These are phyloP conservation scores for Argyresthia goedartella DNA, from an alignment of 2,888 invertebrate species.

Conservation along the genomic window DNA sequence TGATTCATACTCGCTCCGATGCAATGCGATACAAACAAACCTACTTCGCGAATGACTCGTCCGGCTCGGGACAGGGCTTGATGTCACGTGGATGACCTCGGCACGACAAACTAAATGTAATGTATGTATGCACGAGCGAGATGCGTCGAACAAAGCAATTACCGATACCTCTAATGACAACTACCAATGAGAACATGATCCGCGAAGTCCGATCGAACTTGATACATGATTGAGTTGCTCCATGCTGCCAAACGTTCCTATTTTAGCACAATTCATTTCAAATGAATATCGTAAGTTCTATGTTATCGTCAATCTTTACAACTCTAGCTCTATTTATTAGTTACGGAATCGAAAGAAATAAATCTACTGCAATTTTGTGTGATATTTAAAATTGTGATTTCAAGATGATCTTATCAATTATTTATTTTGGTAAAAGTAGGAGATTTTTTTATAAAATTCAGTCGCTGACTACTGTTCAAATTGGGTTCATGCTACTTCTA, in stretches of 20 bases:
- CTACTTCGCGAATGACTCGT: constrained; percentile 8
- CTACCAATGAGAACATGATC: constrained; percentile 40
- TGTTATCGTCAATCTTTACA: constrained; percentile 42
- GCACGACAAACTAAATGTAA: not conserved
- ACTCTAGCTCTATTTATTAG: constrained; percentile 45
- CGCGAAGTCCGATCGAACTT: constrained; percentile 28
- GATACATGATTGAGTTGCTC: constrained; percentile 21
- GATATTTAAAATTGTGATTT: constrained; percentile 38
- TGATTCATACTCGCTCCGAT: constrained; percentile 15
- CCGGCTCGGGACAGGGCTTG: constrained; percentile 15
- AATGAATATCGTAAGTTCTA: constrained; percentile 45
- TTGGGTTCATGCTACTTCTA: constrained; percentile 54
- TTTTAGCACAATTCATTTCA: constrained; percentile 39
- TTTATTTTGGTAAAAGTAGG: constrained; percentile 47
- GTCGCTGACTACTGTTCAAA: constrained; percentile 63
- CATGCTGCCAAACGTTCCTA: constrained; percentile 53
- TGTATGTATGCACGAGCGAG: not conserved
- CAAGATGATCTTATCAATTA: constrained; percentile 42
- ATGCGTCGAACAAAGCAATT: constrained; percentile 32
- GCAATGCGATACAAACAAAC: constrained; percentile 11
- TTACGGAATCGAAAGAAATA: constrained; percentile 35
- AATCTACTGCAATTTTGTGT: constrained; percentile 34
- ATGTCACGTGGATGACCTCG: constrained; percentile 52
- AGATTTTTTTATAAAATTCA: constrained; percentile 64
- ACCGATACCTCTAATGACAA: constrained; percentile 41